Evolutionary conservation across 1,140 invertebrate species (phyloP).

Genomic region (Drosophila santomea): DNA sequence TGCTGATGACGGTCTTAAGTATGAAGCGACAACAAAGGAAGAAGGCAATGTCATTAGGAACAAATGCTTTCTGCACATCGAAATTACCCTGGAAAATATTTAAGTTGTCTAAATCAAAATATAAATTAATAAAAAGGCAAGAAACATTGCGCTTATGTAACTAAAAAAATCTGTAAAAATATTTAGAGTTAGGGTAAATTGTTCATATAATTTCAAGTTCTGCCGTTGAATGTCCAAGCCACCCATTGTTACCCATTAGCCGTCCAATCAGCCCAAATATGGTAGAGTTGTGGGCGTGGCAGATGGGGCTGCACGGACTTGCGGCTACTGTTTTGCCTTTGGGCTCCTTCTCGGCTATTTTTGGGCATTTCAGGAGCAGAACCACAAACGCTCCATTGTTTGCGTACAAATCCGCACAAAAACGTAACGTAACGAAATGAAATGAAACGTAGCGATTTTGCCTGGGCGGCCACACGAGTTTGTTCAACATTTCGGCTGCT

Average conservation of each 20-base stretch:
- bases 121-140: too few species aligned
- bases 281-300: conserved; percentile 11
- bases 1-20: conserved; percentile 75
- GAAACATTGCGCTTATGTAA: too few species aligned
- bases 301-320: not conserved
- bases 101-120: too few species aligned
- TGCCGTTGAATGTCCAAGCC: not conserved
- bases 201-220: not conserved
- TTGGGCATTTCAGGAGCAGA: conserved; percentile 11
- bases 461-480: conserved; percentile 27
- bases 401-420: conserved; percentile 40
- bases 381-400: conserved; percentile 24
- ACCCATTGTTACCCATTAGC: conserved; percentile 2
- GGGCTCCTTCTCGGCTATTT: conserved; percentile 43
- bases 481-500: conserved; percentile 23
- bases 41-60: conserved; percentile 28
- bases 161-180: too few species aligned
- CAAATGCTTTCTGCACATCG: not conserved
- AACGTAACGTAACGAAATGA: conserved; percentile 35
- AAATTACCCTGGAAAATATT: conserved; percentile 4
- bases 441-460: conserved; percentile 21
- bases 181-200: too few species aligned
- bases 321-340: conserved; percentile 8
- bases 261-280: conserved; percentile 29
- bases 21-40: conserved; percentile 41